Evolutionary conservation across 2,113 vertebrate species (phyloP).

Genomic region (Heterochromis multidens): DNA sequence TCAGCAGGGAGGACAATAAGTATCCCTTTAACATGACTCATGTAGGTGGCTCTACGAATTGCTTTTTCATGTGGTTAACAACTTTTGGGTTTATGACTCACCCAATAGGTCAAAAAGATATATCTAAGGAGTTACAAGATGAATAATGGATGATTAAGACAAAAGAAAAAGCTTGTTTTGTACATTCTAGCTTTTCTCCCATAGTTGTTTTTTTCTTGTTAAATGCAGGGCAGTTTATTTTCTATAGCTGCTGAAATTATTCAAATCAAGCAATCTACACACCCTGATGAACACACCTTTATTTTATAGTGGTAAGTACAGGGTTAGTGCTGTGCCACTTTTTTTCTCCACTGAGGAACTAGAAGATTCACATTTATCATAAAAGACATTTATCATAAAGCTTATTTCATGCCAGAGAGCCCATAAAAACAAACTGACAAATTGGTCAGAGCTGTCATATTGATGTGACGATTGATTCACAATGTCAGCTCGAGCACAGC

Average conservation of each 20-base stretch:
- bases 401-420: neutral
- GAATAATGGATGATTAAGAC: neutral
- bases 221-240: neutral
- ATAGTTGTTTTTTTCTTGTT: neutral
- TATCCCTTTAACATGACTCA: neutral
- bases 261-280: neutral
- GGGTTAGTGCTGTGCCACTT: neutral
- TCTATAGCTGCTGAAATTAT: neutral
- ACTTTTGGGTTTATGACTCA: neutral
- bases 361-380: neutral
- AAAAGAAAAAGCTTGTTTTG: neutral
- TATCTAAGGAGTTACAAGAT: neutral
- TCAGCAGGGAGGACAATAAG: neutral
- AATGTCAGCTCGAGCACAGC: neutral
- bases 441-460: neutral
- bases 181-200: neutral
- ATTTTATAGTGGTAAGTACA: neutral
- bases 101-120: neutral
- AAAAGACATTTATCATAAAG: neutral
- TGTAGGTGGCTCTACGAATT: neutral
- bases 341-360: neutral
- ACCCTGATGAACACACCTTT: neutral
- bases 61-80: neutral
- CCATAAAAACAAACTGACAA: neutral
- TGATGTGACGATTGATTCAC: neutral